Evolutionary conservation across 2,797 vertebrate genomes (phyloP), one percentile per base, ranked within the genome.

Genomic region (Hoplostethus mediterraneus): DNA sequence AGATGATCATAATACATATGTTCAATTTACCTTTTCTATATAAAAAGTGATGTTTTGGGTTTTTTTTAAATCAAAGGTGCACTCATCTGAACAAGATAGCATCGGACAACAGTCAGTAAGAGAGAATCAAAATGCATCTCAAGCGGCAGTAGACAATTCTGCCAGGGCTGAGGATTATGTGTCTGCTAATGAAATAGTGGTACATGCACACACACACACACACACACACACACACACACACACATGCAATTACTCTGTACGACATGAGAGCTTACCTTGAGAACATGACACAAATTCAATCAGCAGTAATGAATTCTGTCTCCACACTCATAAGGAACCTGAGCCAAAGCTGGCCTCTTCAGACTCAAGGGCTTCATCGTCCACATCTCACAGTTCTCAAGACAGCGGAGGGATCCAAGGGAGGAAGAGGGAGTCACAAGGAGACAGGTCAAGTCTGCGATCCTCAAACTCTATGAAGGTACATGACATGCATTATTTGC

Each of bases 321-420:
- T 68, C 28, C 63, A 1, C 9, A 48, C 12, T 63, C 65, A 58
- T 67, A 80, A 89, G 85, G 77, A 89, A 54, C 54, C 71, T 2
- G 80, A 70, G 64, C 30, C 59, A 58, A 84, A 85, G 17, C 71
- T 56, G 56, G 77, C 13, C 3, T 57, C 69, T 28, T 59, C 54
- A 59, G 40, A 79, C 51, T 74, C 74, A 0, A 81, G 74, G 14
- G 71, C 79, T 33, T 72, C 67, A 0, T 83, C 84, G 0, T 47
- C 82, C 25, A 30, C 17, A n/a, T 83, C 77, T 58, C 13, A 42
- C 16, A 14, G 40, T 33, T 52, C 36, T 9, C 30, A 14, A 55
- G 16, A 30, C 38, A 17, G 59, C 5, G 12, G 48, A 49, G 64
- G 42, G 55, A 66, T 31, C 40, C 73, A 68, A 47, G 51, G 16